Evolutionary conservation across 2,797 vertebrate species (phyloP).

Genomic region (Sandelia bainsii): DNA sequence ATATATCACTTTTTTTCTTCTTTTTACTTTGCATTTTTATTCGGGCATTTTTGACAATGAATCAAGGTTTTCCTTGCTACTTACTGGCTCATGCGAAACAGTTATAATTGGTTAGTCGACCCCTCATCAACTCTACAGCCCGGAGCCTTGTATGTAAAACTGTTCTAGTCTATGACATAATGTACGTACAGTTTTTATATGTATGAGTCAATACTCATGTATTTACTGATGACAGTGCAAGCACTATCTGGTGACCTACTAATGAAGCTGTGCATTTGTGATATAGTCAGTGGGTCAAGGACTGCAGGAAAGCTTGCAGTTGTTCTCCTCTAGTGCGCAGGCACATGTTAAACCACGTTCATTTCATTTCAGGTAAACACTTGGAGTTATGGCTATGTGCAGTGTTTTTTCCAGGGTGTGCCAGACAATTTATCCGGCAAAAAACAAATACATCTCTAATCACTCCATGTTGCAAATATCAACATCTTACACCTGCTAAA

Average conservation of each 20-base stretch:
- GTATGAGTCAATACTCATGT: constrained; percentile 84
- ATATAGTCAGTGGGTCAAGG: constrained; percentile 85
- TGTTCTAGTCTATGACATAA: constrained; percentile 75
- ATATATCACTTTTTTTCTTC: constrained; percentile 78
- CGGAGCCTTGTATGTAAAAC: constrained; percentile 70
- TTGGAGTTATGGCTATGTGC: neutral
- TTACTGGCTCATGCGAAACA: constrained; percentile 79
- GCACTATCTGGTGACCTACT: constrained; percentile 77
- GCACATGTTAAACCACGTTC: constrained; percentile 9
- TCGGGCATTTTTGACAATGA: constrained; percentile 82
- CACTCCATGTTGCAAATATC: neutral
- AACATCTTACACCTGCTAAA: constrained; percentile 2
- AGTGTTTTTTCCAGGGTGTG: neutral
- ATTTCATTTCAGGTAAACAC: constrained; percentile 27
- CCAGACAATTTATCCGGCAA: neutral
- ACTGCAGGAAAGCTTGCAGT: constrained; percentile 67
- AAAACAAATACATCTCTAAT: neutral
- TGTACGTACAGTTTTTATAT: constrained; percentile 75
- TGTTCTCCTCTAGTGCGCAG: constrained; percentile 48
- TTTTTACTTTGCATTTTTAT: constrained; percentile 77
- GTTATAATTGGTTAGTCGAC: constrained; percentile 83
- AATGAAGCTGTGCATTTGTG: constrained; percentile 85
- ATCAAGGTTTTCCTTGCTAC: constrained; percentile 83
- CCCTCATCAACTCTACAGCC: constrained; percentile 62
- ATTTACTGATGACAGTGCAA: constrained; percentile 81